Percentiles rank a stretch among this genome's conserved stretches.
These are phyloP conservation scores for Platycnemis pennipes DNA, from an alignment of 2,888 invertebrate genomes.

Conservation along the genomic window DNA sequence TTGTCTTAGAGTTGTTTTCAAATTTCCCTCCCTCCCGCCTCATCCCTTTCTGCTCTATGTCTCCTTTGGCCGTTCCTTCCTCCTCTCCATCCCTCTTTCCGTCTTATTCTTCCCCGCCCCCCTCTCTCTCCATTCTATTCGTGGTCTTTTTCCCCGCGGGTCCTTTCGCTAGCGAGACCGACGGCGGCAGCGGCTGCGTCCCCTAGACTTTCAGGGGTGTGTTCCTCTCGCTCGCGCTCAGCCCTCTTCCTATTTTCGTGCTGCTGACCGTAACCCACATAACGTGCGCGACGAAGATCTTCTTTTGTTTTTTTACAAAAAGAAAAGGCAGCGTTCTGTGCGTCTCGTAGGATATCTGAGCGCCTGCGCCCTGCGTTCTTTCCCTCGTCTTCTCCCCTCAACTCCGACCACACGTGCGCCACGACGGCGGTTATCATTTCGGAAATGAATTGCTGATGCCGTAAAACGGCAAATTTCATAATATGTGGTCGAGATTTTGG, in stretches of 20 bases:
- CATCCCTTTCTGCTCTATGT: background rate
- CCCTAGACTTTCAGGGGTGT: background rate
- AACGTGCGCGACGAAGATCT: background rate
- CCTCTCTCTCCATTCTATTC: background rate
- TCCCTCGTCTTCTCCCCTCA: background rate
- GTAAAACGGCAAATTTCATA: no score
- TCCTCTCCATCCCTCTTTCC: background rate
- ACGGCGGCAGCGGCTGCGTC: background rate
- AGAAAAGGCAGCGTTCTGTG: background rate
- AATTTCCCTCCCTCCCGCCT: no score
- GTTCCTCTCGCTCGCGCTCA: background rate
- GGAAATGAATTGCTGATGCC: no score
- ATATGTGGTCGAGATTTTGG: no score
- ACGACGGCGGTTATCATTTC: no score
- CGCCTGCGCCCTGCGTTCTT: no score
- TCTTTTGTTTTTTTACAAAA: no score
- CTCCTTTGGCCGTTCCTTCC: background rate
- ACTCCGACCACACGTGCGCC: background rate
- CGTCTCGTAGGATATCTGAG: no score
- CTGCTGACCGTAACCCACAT: slow-evolving; percentile 26
- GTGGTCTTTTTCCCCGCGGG: background rate
- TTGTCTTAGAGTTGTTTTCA: no score
- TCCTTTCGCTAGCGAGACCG: background rate
- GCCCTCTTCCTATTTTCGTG: background rate
- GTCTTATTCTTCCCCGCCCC: background rate